Conservation (phyloP, 2,113 vertebrate species). For the Upupa epops region DNA sequence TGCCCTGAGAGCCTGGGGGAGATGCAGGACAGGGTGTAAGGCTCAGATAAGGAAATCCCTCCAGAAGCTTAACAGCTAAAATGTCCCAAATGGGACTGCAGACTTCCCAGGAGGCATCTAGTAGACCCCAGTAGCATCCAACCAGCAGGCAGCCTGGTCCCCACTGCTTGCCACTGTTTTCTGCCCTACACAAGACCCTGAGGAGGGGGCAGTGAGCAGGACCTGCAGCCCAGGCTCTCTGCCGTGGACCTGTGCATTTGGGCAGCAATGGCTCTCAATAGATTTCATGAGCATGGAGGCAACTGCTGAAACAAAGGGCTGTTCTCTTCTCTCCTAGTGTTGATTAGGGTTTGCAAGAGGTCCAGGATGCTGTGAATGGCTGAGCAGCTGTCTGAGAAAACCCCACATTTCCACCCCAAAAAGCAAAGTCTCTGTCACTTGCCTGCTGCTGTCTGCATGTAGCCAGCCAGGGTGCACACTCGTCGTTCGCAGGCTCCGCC, state of each 20-base stretch:
- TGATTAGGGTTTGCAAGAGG: neutral
- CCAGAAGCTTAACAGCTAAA: neutral
- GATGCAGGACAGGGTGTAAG: neutral
- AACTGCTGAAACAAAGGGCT: neutral
- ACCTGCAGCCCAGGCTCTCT: neutral
- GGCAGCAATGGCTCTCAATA: neutral
- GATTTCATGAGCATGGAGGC: neutral
- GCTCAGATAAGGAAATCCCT: neutral
- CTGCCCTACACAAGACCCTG: neutral
- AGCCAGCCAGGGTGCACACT: conserved; percentile 89
- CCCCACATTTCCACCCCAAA: neutral
- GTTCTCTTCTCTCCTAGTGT: neutral
- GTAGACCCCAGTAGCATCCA: neutral
- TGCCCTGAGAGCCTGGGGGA: neutral
- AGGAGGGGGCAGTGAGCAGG: neutral
- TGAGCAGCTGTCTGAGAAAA: neutral
- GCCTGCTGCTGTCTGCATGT: conserved; percentile 95
- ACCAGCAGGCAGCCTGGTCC: neutral
- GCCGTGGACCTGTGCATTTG: neutral
- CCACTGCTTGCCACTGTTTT: fast-evolving
- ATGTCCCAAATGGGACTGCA: neutral
- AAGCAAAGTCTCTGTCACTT: neutral
- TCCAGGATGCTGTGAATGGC: neutral
- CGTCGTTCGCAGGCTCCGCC: conserved; percentile 87
- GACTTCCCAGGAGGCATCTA: neutral